Percentiles rank a stretch among this genome's conserved stretches.
Conservation (phyloP, 53 echinoderm and acorn worm genomes). For the Holothuria scabra region DNA sequence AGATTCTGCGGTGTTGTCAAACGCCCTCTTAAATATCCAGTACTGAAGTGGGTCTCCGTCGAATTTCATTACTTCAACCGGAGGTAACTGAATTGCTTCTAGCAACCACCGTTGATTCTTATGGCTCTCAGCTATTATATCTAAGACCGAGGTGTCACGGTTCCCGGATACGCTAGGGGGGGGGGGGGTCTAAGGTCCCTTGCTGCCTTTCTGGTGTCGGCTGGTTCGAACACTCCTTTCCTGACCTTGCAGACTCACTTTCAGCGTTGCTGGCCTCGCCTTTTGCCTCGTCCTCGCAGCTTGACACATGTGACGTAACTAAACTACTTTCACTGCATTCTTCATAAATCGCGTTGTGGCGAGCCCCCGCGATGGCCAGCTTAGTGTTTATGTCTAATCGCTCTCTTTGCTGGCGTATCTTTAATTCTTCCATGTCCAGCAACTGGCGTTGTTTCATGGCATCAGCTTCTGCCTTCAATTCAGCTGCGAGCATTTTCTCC, state of each 20-base stretch:
- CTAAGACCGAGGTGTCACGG: not conserved
- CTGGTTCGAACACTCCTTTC: not conserved
- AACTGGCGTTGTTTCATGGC: not conserved
- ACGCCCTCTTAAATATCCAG: slow-evolving; percentile 43
- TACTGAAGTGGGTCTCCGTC: slow-evolving; percentile 45
- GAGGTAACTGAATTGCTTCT: slow-evolving; percentile 48
- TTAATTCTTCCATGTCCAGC: not conserved
- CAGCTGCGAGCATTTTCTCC: too few relatives aligned
- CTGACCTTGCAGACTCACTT: not conserved
- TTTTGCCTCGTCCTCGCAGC: too few relatives aligned
- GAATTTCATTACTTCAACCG: slow-evolving; percentile 4
- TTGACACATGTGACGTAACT: not conserved
- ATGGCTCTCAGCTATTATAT: not conserved
- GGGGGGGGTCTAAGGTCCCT: not conserved
- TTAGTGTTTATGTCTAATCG: not conserved
- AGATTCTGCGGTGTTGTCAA: slow-evolving; percentile 16
- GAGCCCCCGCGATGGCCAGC: not conserved
- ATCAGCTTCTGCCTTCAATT: too few relatives aligned
- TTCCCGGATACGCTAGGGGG: not conserved
- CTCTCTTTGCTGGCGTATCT: not conserved
- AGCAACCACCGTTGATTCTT: slow-evolving; percentile 26
- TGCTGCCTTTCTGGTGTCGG: too few relatives aligned
- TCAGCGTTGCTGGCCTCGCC: not conserved
- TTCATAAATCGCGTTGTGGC: not conserved
- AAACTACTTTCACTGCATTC: not conserved